Evolutionary conservation across 2,113 vertebrate species (phyloP).

Genomic region (Vulpes ferrilata): DNA sequence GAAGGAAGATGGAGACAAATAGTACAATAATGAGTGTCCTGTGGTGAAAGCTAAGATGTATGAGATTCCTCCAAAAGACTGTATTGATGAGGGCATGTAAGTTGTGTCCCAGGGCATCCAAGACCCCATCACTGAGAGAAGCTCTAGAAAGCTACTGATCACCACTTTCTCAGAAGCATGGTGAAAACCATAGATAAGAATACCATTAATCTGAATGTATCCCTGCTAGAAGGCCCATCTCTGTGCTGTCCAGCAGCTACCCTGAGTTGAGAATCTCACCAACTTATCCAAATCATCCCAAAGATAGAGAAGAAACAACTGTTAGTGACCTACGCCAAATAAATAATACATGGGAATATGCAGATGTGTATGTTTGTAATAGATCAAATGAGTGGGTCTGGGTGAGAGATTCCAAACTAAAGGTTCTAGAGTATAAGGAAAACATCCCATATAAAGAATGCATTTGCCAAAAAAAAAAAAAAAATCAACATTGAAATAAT

Average conservation of each 20-base stretch:
- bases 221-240: constrained; percentile 94
- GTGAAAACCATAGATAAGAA: neutral
- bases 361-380: constrained; percentile 94
- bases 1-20: no score
- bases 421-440: constrained; percentile 95
- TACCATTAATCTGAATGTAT: constrained; percentile 85
- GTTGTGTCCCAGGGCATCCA: neutral
- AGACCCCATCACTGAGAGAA: neutral
- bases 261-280: constrained; percentile 87
- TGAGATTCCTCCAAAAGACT: neutral
- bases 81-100: neutral
- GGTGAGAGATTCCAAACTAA: constrained; percentile 94
- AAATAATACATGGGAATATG: constrained; percentile 95
- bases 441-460: constrained; percentile 95
- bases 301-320: constrained; percentile 91
- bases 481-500: constrained; percentile 94
- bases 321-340: constrained; percentile 93
- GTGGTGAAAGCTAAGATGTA: neutral
- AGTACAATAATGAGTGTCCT: no score
- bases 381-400: constrained; percentile 94
- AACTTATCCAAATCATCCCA: constrained; percentile 87
- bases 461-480: constrained; percentile 89
- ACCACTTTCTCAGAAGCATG: neutral
- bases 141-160: neutral
- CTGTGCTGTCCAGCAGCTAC: constrained; percentile 92